Base-by-base conservation (phyloP, 1,140 invertebrate species). In the Agrypnia vestita region DNA sequence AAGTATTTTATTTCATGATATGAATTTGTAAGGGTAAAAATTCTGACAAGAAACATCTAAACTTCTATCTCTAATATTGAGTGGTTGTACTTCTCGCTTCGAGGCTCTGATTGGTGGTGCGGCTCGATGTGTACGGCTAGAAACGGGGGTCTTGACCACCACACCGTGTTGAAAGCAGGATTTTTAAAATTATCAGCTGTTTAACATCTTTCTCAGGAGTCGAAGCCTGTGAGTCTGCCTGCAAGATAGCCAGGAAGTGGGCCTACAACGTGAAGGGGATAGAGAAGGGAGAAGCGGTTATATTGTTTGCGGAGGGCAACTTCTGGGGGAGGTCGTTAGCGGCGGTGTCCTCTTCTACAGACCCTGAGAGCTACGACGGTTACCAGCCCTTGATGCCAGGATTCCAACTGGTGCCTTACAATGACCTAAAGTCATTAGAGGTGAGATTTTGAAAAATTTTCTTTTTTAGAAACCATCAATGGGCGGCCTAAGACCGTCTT, bases 321-420 rank as follows among this genome's bases (percentile, higher is more conserved):
- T 99, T 99, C 87, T 99, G 97, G 97, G 97, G 97, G 0, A 91
- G 97, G 67, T 97, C 97, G 0, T 84, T 99, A 80, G 93, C 96
- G n/a, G 97, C 98, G 0, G 90, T 98, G 10, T 98, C 97, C 0
- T 92, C 95, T 21, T 98, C 96, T 13, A 97, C 95, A 0, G 97
- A 99, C 89, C 97, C 97, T 0, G 89, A 87, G 0, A 95, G 95
- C 85, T 99, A 94, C 85, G 89, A 90, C 53, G 96, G 94, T 0
- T 99, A 97, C 87, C 98, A 98, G 0, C 98, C 98, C 0, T 99
- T 94, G 86, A 98, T 99, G 95, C 98, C 98, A 0, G 97, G 97
- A 13, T 98, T 98, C 86, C 89, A 93, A 62, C 86, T 95, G 11
- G 91, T 99, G 47, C 97, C 97, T 0, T 99, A 98, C 85, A 94